A percentile compares a stretch with the other conserved stretches of the same genome.
phyloP scores from a whole-genome alignment of 2,113 vertebrate genomes.

The Amazona guildingii region DNA sequence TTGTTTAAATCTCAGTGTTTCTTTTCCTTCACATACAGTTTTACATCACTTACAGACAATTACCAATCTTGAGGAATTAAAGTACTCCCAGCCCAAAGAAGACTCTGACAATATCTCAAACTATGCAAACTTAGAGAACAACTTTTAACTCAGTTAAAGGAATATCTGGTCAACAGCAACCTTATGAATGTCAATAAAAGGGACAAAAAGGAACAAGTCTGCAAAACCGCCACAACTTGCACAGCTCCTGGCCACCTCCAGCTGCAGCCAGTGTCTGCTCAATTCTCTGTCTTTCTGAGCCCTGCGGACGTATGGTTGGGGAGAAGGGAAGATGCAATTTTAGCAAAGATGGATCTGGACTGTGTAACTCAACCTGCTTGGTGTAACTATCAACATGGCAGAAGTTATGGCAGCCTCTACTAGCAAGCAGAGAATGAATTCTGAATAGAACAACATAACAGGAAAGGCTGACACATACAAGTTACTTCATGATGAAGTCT shows the following conservation, averaged over 20 bases:
- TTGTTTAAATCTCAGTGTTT: neutral
- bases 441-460: neutral
- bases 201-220: neutral
- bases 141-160: slow-evolving; percentile 48
- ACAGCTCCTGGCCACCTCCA: neutral
- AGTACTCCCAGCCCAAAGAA: slow-evolving; percentile 28
- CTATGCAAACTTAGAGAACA: slow-evolving; percentile 23
- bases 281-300: neutral
- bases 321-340: neutral
- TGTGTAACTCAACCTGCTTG: neutral
- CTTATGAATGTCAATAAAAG: neutral
- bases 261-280: neutral
- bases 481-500: neutral
- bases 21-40: slow-evolving; percentile 46
- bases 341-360: neutral
- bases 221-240: neutral
- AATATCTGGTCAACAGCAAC: slow-evolving; percentile 45
- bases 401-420: neutral
- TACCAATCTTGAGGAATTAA: slow-evolving; percentile 41
- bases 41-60: neutral
- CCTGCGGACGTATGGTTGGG: neutral
- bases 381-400: neutral
- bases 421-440: neutral
- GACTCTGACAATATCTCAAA: slow-evolving; percentile 50
- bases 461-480: neutral